Base-by-base conservation (phyloP, 2,113 vertebrate genomes). In the Eretmochelys imbricata region DNA sequence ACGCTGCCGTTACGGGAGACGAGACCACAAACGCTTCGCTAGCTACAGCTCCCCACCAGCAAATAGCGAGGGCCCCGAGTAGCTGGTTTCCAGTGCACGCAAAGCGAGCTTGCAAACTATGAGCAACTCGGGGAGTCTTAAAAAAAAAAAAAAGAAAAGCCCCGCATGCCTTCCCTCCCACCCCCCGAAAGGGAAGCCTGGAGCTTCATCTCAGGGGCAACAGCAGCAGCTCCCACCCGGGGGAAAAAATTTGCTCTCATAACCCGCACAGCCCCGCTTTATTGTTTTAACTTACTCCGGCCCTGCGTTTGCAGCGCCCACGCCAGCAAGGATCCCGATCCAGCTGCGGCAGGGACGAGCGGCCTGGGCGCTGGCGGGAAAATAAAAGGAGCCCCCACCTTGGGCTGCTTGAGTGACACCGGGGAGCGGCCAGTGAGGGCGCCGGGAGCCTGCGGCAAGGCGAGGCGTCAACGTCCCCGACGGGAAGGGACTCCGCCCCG, bases 161-260 rank as follows among this genome's bases (percentile, higher is more conserved):
- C 57, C 57, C 12, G 12, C 27, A 8, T 79, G 17, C 42, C 17
- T 89, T 83, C 42, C 94, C 2, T 42, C 38, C 38, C 38, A 42
- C 20, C 20, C 91, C 85, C 42, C 93, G 3, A 54, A 53, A 54
- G 24, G 62, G 22, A 69, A 88, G 87, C 80, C 80, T 94, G 88
- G 6, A 82, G 81, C 94, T 94, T 96, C 97, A 94, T 95, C 79
- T 51, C 65, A 8, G 50, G 81, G 86, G n/a, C 85, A 22, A 20
- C 88, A 24, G 19, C 82, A 8, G 46, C 65, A 92, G 20, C 22
- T 9, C 80, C 65, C 85, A 27, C 88, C 50, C 2, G 20, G 20
- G 1, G 20, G 3, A 16, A 16, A 16, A 54, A 9, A 8, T 2
- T 54, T 54, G 53, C 20, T 54, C 53, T 53, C 51, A 20, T 53